Evolutionary conservation across 2,888 invertebrate species (phyloP).

Genomic region (Ophioninae sp.): DNA sequence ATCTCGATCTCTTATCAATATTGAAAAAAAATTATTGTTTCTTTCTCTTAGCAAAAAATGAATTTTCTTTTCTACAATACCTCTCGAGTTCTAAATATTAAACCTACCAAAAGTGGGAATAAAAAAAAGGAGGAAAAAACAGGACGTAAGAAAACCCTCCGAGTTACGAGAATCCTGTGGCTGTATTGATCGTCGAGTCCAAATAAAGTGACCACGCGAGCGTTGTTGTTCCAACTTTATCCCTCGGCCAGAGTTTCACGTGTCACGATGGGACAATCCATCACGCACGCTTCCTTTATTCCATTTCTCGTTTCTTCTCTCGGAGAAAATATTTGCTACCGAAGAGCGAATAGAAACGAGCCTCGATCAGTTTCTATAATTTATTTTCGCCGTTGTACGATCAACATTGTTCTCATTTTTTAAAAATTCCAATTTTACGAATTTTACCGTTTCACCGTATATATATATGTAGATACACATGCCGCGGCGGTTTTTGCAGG

Average conservation of each 20-base stretch:
- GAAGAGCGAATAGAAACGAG: conserved; percentile 16
- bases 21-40: background rate
- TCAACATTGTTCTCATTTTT: conserved; percentile 53
- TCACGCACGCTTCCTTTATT: background rate
- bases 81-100: background rate
- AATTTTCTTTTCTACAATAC: background rate
- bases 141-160: background rate
- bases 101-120: background rate
- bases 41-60: background rate
- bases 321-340: background rate
- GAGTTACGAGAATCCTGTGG: background rate
- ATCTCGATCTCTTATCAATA: background rate
- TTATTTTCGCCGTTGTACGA: conserved; percentile 57
- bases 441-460: conserved; percentile 29
- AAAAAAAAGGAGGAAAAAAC: background rate
- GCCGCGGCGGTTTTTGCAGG: conserved; percentile 49
- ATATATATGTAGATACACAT: conserved; percentile 23
- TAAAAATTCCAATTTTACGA: conserved; percentile 57
- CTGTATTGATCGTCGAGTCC: background rate
- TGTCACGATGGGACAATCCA: background rate
- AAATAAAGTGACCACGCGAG: background rate
- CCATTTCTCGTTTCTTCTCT: background rate
- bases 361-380: conserved; percentile 43
- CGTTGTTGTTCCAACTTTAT: background rate
- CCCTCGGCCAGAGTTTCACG: background rate